Conservation (phyloP, 2,888 invertebrate genomes). For the Dilophus febrilis region DNA sequence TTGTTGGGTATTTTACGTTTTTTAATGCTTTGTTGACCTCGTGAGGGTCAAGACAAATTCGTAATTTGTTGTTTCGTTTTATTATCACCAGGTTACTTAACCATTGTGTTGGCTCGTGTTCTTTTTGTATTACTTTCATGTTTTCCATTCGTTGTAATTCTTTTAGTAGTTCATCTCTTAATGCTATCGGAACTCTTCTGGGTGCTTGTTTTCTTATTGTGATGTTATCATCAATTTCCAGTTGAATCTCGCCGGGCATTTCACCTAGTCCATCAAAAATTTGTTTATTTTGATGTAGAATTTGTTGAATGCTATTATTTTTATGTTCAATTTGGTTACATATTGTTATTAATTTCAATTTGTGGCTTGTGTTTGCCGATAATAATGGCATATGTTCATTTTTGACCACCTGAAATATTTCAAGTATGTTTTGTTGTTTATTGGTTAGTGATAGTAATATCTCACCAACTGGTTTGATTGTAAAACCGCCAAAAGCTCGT, state of each 20-base stretch:
- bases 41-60: conserved; percentile 5
- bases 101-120: conserved; percentile 5
- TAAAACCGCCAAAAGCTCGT: background rate
- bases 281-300: conserved; percentile 2
- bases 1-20: conserved; percentile 3
- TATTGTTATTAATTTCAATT: background rate
- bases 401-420: background rate
- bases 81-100: conserved; percentile 6
- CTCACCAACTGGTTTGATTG: background rate
- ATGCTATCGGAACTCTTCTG: background rate
- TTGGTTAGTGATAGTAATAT: background rate
- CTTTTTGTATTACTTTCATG: conserved; percentile 2
- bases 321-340: background rate
- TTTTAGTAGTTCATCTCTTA: background rate
- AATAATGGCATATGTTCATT: background rate
- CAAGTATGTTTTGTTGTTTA: background rate
- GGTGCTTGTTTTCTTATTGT: background rate
- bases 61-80: conserved; percentile 5
- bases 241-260: conserved; percentile 2
- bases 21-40: conserved; percentile 5
- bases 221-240: conserved; percentile 5
- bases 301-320: background rate
- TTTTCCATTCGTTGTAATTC: background rate
- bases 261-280: conserved; percentile 7
- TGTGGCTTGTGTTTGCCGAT: background rate